These are phyloP conservation scores for Pristionchus pacificus DNA, from an alignment of 1,140 invertebrate genomes.

Conservation along the genomic window DNA sequence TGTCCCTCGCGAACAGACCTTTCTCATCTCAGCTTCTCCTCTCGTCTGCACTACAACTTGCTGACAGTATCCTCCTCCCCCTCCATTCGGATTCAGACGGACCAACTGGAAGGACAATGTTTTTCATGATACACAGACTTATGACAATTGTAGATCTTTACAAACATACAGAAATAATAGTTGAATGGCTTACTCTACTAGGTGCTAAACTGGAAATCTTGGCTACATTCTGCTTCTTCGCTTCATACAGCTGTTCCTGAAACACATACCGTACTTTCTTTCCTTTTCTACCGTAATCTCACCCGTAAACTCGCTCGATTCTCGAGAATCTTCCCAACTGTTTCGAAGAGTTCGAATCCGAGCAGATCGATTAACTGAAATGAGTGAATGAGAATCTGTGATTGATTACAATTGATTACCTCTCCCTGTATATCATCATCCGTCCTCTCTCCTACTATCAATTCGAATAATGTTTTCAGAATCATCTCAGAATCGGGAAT, in stretches of 20 bases:
- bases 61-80: conserved; percentile 16
- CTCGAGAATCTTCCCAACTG: conserved; percentile 74
- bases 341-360: conserved; percentile 80
- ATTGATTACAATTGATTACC: conserved; percentile 26
- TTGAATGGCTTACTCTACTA: background rate
- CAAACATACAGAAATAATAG: background rate
- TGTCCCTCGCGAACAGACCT: background rate
- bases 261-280: conserved; percentile 1
- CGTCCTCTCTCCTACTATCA: conserved; percentile 7
- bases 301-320: conserved; percentile 62
- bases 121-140: conserved; percentile 10
- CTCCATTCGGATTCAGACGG: background rate
- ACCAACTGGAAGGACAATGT: background rate
- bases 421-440: conserved; percentile 25
- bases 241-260: background rate
- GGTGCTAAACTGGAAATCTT: conserved; percentile 27
- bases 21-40: conserved; percentile 74
- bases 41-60: conserved; percentile 64
- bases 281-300: conserved; percentile 28
- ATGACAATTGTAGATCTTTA: conserved; percentile 7
- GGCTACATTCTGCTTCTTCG: conserved; percentile 21
- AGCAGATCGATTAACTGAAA: conserved; percentile 74
- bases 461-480: conserved; percentile 11
- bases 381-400: conserved; percentile 60
- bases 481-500: background rate